These are phyloP conservation scores for Acanthaster planci DNA, from an alignment of 35 echinoderm and acorn worm genomes.

Conservation along the genomic window DNA sequence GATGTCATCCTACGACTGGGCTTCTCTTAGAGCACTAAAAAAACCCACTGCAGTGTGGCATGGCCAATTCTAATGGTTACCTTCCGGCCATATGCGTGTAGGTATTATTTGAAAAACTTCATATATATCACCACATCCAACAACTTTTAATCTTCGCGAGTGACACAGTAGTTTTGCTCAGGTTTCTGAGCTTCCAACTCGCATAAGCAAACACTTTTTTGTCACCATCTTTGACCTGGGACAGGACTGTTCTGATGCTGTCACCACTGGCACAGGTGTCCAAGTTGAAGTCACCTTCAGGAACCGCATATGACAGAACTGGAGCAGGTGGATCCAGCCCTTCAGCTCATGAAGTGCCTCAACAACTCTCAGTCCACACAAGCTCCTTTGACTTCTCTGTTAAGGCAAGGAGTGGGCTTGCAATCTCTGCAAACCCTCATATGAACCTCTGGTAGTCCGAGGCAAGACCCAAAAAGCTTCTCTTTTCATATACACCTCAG, in stretches of 20 bases:
- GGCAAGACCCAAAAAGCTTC: conserved; percentile 60
- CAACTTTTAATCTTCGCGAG: conserved; percentile 35
- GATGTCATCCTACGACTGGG: too few species aligned
- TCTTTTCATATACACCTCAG: conserved; percentile 4
- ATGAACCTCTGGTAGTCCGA: conserved; percentile 57
- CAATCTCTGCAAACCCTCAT: conserved; percentile 41
- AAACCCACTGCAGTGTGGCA: conserved; percentile 40
- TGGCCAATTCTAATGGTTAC: conserved; percentile 58
- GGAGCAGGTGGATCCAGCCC: conserved; percentile 34
- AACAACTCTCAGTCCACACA: conserved; percentile 39
- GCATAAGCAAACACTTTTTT: conserved; percentile 58
- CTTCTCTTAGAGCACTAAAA: background rate
- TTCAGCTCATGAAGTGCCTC: conserved; percentile 40
- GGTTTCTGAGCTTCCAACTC: conserved; percentile 17
- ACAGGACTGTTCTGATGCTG: conserved; percentile 59
- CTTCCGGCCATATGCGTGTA: conserved; percentile 21
- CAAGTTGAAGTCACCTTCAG: conserved; percentile 36
- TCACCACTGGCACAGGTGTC: conserved; percentile 50
- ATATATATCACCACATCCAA: conserved; percentile 47
- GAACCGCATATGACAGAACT: conserved; percentile 33
- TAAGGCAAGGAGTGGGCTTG: conserved; percentile 41
- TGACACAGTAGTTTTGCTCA: conserved; percentile 62
- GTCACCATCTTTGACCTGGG: conserved; percentile 52
- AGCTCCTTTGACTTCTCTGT: conserved; percentile 33
- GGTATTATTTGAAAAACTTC: conserved; percentile 59